A percentile compares a stretch with the other conserved stretches of the same genome.
phyloP scores from a whole-genome alignment of 2,888 invertebrate genomes.

The Iphiclides podalirius region DNA sequence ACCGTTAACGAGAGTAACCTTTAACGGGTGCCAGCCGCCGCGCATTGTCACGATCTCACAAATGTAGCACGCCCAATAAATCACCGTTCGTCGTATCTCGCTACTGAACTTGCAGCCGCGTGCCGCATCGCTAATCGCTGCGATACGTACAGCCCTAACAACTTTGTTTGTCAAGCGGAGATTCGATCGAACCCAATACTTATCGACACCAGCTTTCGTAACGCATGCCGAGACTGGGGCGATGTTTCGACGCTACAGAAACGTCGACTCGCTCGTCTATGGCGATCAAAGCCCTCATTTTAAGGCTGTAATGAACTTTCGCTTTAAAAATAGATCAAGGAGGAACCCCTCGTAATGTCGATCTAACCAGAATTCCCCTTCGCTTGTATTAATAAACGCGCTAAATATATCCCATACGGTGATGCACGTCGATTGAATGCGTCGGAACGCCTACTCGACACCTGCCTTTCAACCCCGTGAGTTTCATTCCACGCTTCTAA shows the following conservation, averaged over 20 bases:
- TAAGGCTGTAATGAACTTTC: slow-evolving; percentile 29
- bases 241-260: too few relatives aligned
- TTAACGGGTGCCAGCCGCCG: slow-evolving; percentile 65
- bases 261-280: too few relatives aligned
- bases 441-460: slow-evolving; percentile 48
- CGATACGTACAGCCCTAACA: background rate
- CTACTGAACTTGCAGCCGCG: slow-evolving; percentile 39
- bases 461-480: slow-evolving; percentile 49
- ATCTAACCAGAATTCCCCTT: slow-evolving; percentile 43
- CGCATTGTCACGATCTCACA: slow-evolving; percentile 72
- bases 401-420: slow-evolving; percentile 63
- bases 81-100: slow-evolving; percentile 58
- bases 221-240: too few relatives aligned
- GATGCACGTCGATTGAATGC: slow-evolving; percentile 51
- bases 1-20: slow-evolving; percentile 75
- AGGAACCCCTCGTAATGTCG: slow-evolving; percentile 42
- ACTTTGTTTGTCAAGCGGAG: slow-evolving; percentile 25
- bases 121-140: slow-evolving; percentile 40
- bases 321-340: slow-evolving; percentile 40
- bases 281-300: slow-evolving; percentile 26
- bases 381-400: slow-evolving; percentile 47
- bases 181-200: too few relatives aligned
- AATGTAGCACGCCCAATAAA: slow-evolving; percentile 57
- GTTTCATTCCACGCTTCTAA: background rate
- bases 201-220: too few relatives aligned